Base-by-base conservation (phyloP, 1,140 invertebrate species). In the Mylabris phalerata region DNA sequence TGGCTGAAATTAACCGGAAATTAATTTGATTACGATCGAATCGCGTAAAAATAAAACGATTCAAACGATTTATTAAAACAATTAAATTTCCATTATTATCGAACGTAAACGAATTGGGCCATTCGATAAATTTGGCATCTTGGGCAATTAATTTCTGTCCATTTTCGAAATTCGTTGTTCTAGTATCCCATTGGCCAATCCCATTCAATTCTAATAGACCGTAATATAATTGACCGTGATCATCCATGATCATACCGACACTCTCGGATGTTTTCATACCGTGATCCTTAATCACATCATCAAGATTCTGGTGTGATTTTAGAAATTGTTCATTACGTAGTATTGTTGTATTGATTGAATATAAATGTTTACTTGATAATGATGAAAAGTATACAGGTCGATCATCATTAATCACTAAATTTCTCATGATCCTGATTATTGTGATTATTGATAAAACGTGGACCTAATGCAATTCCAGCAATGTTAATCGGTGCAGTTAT, bases 211-310 rank as follows among this genome's bases (percentile, higher is more conserved):
- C 80, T 11, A 88, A 66, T 3, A 86, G 72, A 7, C 84, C 85
- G 64, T 79, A 87, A 69, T 86, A 88, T 0, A 89, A 72, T 5
- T 82, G 65, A 4, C 86, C 85, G 9, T 73, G 75, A 3, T 84
- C 78, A 54, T 86, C 84, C 84, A 87, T 86, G 44, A 80, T 78
- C 82, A 88, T 86, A 1, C 84, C 85, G 49, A 84, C 84, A 0
- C 80, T 81, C 67, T 86, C 84, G 1, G 85, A 86, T 0, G 73
- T 66, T 63, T 86, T 87, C 0, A 71, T 66, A 0, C 85, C 86
- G n/a, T 84, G 61, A 57, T 84, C 78, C 2, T 70, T 74, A 0
- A 86, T 77, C 1, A 50, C 24, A 27, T 59, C 60, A 10, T 63
- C 77, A 44, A 56, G 65, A 9, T 67, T 55, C 4, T 27, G 13